Conservation (phyloP, 2,113 vertebrate genomes). For the Tyrannus savana region DNA sequence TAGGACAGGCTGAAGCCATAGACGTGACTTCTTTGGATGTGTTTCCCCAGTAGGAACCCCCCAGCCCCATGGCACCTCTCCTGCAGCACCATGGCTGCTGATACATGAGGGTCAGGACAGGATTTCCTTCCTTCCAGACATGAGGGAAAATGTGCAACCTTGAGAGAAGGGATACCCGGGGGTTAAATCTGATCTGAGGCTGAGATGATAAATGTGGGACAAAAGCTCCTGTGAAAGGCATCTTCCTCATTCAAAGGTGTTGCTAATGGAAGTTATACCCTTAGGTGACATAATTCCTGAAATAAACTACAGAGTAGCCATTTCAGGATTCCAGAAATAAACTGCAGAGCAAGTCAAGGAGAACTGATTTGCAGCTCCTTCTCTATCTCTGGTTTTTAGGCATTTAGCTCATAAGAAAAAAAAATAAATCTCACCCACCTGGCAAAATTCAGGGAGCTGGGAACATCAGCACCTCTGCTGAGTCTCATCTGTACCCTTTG, state of each 20-base stretch:
- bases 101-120: neutral
- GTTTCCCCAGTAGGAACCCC: neutral
- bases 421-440: neutral
- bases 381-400: neutral
- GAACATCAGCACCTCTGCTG: neutral
- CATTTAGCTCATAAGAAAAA: neutral
- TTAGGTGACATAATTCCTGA: slow-evolving; percentile 30
- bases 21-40: neutral
- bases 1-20: neutral
- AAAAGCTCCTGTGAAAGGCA: neutral
- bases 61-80: neutral
- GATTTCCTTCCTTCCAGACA: neutral
- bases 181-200: neutral
- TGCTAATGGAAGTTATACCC: neutral
- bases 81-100: neutral
- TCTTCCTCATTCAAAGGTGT: neutral
- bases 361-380: neutral
- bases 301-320: slow-evolving; percentile 22
- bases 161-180: neutral
- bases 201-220: neutral
- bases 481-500: neutral
- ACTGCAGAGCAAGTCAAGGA: neutral
- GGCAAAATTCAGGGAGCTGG: neutral
- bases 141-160: rapidly evolving
- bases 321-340: no score